Conservation (phyloP, 2,113 vertebrate species). For the Syngnathoides biaculeatus region DNA sequence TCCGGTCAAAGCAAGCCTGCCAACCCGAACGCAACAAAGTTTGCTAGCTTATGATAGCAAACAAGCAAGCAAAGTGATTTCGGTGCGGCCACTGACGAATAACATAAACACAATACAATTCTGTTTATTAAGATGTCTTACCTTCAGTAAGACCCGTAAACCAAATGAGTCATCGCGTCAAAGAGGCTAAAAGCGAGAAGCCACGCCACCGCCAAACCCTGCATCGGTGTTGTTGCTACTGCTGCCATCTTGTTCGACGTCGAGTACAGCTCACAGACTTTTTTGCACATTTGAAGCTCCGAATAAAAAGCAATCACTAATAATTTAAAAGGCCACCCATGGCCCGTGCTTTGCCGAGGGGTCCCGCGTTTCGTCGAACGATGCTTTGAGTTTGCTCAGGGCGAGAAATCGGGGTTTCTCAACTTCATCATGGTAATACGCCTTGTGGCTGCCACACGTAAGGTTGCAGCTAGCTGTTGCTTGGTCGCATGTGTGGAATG, state of each 20-base stretch:
- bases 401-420: conserved; percentile 37
- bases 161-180: conserved; percentile 27
- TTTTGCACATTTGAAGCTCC: conserved; percentile 54
- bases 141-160: conserved; percentile 54
- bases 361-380: background rate
- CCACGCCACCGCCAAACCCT: conserved; percentile 43
- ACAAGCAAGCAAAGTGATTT: conserved; percentile 36
- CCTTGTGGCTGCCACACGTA: conserved; percentile 36
- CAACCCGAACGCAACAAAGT: conserved; percentile 32
- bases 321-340: conserved; percentile 6
- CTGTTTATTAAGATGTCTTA: conserved; percentile 1
- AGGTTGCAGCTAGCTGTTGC: conserved; percentile 60
- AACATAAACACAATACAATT: too few relatives aligned
- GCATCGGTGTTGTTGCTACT: conserved; percentile 33
- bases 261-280: conserved; percentile 42
- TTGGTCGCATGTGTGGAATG: conserved; percentile 69
- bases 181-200: conserved; percentile 34
- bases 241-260: conserved; percentile 69
- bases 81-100: background rate
- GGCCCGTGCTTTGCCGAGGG: conserved; percentile 18
- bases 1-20: conserved; percentile 11
- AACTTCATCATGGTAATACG: conserved; percentile 61
- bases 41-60: conserved; percentile 54
- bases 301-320: conserved; percentile 22
- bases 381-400: conserved; percentile 4